Conservation (phyloP, 2,797 vertebrate species). For the Setipinna tenuifilis region DNA sequence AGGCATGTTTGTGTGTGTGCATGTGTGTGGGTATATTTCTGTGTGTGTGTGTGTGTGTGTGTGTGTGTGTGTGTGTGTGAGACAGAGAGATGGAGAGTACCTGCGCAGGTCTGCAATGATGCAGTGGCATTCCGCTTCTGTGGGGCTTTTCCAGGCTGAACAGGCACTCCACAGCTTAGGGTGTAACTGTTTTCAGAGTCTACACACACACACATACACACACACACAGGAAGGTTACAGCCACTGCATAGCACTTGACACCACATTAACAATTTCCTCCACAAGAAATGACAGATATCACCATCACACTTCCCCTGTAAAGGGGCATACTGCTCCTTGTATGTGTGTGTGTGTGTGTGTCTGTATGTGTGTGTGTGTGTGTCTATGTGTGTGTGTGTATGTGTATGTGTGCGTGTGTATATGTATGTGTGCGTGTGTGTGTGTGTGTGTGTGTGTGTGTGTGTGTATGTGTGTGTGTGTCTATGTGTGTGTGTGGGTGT, state of each 20-base stretch:
- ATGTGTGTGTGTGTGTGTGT: not conserved
- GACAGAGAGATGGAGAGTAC: constrained; percentile 62
- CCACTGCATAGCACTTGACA: not conserved
- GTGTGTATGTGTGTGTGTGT: constrained; percentile 28
- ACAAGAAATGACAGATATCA: constrained; percentile 13
- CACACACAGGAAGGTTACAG: constrained; percentile 24
- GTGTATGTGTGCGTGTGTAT: constrained; percentile 4
- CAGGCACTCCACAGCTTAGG: constrained; percentile 85
- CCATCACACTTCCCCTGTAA: not conserved
- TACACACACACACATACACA: constrained; percentile 60
- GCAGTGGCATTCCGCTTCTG: constrained; percentile 77
- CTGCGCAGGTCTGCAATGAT: constrained; percentile 75
- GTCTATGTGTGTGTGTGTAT: not conserved
- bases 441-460: constrained; percentile 14
- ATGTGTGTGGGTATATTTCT: too few relatives aligned
- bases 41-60: not conserved
- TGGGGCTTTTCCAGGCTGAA: constrained; percentile 77
- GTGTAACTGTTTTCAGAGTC: constrained; percentile 93
- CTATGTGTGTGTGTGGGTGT: too few relatives aligned
- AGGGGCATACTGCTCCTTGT: not conserved
- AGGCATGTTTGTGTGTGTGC: too few relatives aligned
- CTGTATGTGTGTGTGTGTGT: not conserved
- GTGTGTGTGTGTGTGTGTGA: constrained; percentile 20
- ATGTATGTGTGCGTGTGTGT: not conserved
- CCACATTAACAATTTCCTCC: not conserved